Evolutionary conservation across 2,797 vertebrate genomes (phyloP).

Genomic region (Pogoniulus pusillus): DNA sequence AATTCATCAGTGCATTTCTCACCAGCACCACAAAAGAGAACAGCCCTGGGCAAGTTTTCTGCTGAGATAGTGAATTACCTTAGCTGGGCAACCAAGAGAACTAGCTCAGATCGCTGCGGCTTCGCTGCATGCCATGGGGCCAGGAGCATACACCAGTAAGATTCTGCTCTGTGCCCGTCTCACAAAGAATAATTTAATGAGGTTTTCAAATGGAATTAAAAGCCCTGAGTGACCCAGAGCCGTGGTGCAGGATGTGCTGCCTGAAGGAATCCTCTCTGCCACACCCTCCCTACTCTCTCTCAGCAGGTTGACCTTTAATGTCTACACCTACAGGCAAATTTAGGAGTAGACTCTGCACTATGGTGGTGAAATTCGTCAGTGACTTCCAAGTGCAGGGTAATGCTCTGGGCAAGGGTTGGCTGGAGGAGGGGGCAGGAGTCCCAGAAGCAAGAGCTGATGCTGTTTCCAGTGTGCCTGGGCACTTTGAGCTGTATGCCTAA

Average conservation of each 20-base stretch:
- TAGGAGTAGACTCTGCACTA: background rate
- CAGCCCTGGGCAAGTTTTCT: background rate
- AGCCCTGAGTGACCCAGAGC: background rate
- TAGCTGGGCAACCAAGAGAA: background rate
- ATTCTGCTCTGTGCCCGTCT: background rate
- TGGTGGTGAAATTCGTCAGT: fast-evolving
- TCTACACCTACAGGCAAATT: background rate
- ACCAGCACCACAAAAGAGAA: background rate
- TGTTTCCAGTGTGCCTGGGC: background rate
- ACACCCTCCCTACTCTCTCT: background rate
- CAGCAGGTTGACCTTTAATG: background rate
- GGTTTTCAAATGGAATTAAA: background rate
- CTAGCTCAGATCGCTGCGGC: background rate
- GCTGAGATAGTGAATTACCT: background rate
- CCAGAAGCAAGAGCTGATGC: background rate
- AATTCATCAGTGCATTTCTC: background rate
- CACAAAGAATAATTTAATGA: background rate
- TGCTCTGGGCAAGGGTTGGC: background rate
- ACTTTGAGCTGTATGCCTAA: background rate
- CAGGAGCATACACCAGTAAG: background rate
- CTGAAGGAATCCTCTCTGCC: background rate
- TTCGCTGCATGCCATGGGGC: background rate
- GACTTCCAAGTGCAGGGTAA: background rate
- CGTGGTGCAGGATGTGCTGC: background rate
- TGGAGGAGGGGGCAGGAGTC: background rate